Evolutionary conservation across 64 coral and sea anemone genomes (phyloP), one percentile per base, ranked within the genome.

Genomic region (Montipora capricornis): DNA sequence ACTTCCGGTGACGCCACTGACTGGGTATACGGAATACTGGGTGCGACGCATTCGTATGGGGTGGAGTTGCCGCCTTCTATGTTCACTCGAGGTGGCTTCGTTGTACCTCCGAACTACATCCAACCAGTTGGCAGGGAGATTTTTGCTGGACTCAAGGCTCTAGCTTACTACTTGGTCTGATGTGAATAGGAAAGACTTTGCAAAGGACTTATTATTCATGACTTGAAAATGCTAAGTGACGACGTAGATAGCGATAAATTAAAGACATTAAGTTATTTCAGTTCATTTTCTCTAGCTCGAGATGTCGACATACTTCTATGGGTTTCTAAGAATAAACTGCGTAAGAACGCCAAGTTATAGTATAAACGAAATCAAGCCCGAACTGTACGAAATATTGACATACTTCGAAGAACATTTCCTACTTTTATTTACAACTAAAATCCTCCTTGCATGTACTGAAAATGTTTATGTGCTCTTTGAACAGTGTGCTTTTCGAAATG

Each of bases 1-100:
- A 97, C 92, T 51, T 92, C 95, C 7, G 95, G 95, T 47, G 95
- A 97, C 62, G 92, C 95, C 20, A 97, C 95, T 1, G 95, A 97
- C n/a, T 97, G 95, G 95, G 91, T 92, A 5, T 94, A 91, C 46
- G 95, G 88, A 15, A 78, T 95, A 1, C 78, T 97, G 22, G 95
- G 95, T 4, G 89, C 95, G 10, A 91, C 74, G 14, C 95, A 97
- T 79, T 97, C 95, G 5, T 97, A 97, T 29, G 95, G 95, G 5
- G 95, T 97, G 29, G 95, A 97, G 20, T 83, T 97, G 9, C 77
- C 89, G 55, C 95, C 95, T 19, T 74, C 60, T 15, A 16, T 97
- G 8, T 50, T 26, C 3, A 48, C 87, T 67, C 2, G 13, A 2
- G 73, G 87, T 5, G 95, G 95, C 5, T 97, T 97, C 73, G 19